Evolutionary conservation across 2,888 invertebrate genomes (phyloP).

Genomic region (Spodoptera littoralis): DNA sequence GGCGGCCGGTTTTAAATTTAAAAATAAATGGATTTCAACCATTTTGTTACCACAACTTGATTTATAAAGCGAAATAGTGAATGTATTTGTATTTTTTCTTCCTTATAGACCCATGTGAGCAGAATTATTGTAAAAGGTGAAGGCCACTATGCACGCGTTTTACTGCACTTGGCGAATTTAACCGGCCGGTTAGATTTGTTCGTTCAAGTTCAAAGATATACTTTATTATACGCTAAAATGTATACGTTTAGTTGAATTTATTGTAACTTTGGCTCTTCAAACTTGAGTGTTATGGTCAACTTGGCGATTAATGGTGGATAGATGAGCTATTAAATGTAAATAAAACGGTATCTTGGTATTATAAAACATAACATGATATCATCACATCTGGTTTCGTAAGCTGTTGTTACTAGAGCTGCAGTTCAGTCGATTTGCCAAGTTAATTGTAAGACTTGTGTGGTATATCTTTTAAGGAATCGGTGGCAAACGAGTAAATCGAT

Average conservation of each 20-base stretch:
- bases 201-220: slow-evolving; percentile 44
- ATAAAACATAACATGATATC: too few relatives aligned
- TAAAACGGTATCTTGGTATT: too few relatives aligned
- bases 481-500: too few relatives aligned
- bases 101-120: slow-evolving; percentile 52
- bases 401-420: too few relatives aligned
- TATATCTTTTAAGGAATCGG: too few relatives aligned
- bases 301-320: not conserved
- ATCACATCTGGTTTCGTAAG: too few relatives aligned
- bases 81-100: slow-evolving; percentile 55
- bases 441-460: too few relatives aligned
- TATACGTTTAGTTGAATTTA: not conserved
- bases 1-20: slow-evolving; percentile 38
- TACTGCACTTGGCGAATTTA: slow-evolving; percentile 40
- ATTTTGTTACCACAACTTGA: slow-evolving; percentile 46
- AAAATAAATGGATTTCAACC: slow-evolving; percentile 45
- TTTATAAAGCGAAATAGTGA: slow-evolving; percentile 55
- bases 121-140: slow-evolving; percentile 54
- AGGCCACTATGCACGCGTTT: slow-evolving; percentile 51
- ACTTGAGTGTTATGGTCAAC: not conserved
- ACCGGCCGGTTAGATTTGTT: slow-evolving; percentile 29
- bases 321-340: too few relatives aligned
- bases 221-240: slow-evolving; percentile 3
- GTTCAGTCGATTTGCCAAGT: too few relatives aligned
- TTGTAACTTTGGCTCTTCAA: not conserved